Conservation (phyloP, 37 sponge, comb jelly and placozoan species). For the Amphimedon queenslandica region DNA sequence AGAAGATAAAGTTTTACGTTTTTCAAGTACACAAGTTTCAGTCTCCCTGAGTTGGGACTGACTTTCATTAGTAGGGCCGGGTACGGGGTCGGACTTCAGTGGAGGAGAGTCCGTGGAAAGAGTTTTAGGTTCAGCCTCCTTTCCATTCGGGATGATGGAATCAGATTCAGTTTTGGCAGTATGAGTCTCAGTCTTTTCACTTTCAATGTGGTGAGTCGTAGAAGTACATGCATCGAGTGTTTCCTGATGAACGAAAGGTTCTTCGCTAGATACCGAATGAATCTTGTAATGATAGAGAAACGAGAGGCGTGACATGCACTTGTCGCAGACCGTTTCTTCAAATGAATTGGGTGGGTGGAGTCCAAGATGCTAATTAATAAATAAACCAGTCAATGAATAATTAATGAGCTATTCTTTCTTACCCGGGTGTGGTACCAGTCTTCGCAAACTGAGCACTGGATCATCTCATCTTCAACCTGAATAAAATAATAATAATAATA, state of each 20-base stretch:
- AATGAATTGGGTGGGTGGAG: conserved; percentile 35
- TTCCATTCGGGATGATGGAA: neutral
- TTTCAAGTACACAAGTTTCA: neutral
- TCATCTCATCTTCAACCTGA: conserved; percentile 88
- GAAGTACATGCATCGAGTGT: neutral
- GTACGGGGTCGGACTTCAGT: neutral
- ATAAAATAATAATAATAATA: neutral
- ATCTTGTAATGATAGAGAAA: conserved; percentile 47
- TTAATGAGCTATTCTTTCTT: conserved; percentile 24
- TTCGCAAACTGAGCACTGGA: conserved; percentile 95
- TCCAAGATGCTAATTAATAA: conserved; percentile 73
- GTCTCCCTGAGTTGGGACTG: neutral
- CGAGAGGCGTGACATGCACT: conserved; percentile 56
- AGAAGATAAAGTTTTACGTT: neutral
- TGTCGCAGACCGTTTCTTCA: conserved; percentile 77
- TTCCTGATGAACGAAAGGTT: conserved; percentile 9
- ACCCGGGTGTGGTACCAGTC: conserved; percentile 96
- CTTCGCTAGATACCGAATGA: conserved; percentile 3
- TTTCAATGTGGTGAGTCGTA: neutral
- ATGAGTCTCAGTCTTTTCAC: neutral
- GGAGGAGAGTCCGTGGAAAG: neutral
- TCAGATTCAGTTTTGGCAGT: neutral
- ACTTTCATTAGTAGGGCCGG: neutral
- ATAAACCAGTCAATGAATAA: no score
- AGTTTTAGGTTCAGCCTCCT: neutral